Evolutionary conservation across 2,888 invertebrate species (phyloP), one percentile per base, ranked within the genome.

Genomic region (Ashinkailepas kermadecensis): DNA sequence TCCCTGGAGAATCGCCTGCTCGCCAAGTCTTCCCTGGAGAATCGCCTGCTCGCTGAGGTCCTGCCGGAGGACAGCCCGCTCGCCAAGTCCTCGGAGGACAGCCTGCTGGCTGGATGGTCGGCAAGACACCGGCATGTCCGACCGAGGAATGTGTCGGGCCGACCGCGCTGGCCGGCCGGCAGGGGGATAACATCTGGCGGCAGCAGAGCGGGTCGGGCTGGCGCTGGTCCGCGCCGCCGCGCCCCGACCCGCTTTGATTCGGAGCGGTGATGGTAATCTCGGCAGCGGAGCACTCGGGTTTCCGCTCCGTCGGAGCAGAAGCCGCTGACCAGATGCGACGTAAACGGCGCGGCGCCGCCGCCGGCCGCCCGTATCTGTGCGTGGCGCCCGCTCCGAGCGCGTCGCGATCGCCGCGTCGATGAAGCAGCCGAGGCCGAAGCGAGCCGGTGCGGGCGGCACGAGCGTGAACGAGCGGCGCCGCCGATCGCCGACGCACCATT

Each of bases 321-420:
- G 21, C 54, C 11, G 21, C 54, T 74, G 74, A 74, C 74, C 21
- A 74, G 74, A 74, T 74, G 74, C 21, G 74, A 74, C 74, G 56
- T 56, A 74, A 74, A 74, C 56, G 74, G 74, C 74, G 74, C 74
- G 74, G n/a, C 65, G 23, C 65, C 65, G 23, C 23, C 23, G 65
- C 65, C 74, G 74, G 39, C 39, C 54, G 74, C 21, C 12, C 74
- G 74, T 56, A 21, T 56, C 21, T 21, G 74, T 21, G 74, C 70
- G n/a, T 7, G 21, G 10, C 23, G 23, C 11, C 65, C 21, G 65
- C 65, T 11, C 12, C 6, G 39, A 6, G 74, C 54, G 62, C 62
- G 12, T 4, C 62, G 62, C 62, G 62, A 13, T 62, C 62, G 62
- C 62, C 62, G 62, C 13, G 18, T 39, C 39, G 39, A 39, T 39